Evolutionary conservation across 1,140 invertebrate genomes (phyloP).

Genomic region (Ericerus pela): DNA sequence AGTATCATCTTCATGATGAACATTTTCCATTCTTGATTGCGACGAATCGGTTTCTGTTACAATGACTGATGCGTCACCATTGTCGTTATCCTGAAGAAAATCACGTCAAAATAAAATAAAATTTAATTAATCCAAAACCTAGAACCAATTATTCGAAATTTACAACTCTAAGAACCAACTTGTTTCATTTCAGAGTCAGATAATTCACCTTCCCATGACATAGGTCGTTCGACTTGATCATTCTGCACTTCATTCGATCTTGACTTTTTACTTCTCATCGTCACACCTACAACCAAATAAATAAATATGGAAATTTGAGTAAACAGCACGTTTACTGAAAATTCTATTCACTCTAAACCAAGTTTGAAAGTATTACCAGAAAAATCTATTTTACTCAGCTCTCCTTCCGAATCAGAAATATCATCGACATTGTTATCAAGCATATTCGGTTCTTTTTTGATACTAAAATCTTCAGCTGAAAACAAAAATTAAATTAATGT

Average conservation of each 20-base stretch:
- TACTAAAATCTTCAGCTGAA: slow-evolving; percentile 1
- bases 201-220: slow-evolving; percentile 83
- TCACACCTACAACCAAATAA: slow-evolving; percentile 28
- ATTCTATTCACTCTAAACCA: neutral
- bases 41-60: slow-evolving; percentile 30
- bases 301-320: neutral
- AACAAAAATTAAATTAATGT: slow-evolving; percentile 4
- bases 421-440: slow-evolving; percentile 27
- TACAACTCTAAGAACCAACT: too few relatives aligned
- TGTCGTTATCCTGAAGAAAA: slow-evolving; percentile 8
- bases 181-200: slow-evolving; percentile 51
- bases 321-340: neutral
- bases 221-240: slow-evolving; percentile 45
- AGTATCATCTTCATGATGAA: slow-evolving; percentile 24
- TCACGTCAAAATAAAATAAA: neutral
- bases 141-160: too few relatives aligned
- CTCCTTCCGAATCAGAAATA: slow-evolving; percentile 37
- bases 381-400: slow-evolving; percentile 41
- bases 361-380: slow-evolving; percentile 28
- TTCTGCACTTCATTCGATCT: slow-evolving; percentile 28
- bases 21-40: slow-evolving; percentile 33
- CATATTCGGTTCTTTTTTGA: slow-evolving; percentile 13
- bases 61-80: neutral
- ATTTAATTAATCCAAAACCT: too few relatives aligned
- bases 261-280: slow-evolving; percentile 39